Evolutionary conservation across 1,140 invertebrate species (phyloP), one percentile per base, ranked within the genome.

Genomic region (Drosophila kohkoa): DNA sequence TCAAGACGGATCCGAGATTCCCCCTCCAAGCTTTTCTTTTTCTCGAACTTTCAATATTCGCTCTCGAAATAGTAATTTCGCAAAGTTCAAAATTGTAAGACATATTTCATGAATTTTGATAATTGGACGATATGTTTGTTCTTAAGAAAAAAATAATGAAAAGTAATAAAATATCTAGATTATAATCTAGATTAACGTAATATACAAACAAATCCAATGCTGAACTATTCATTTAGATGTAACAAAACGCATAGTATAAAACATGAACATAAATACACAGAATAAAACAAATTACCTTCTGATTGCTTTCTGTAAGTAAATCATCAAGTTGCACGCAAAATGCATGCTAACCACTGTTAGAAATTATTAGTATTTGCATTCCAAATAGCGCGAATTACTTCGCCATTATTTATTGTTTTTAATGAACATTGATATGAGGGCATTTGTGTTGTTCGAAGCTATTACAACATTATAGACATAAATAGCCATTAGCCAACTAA

Each of bases 171-270:
- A 62, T 65, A 69, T 75, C 45, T 75, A 75, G 70, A 74, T 25
- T 54, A 51, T 74, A 73, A 73, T 63, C 57, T 66, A 48, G 55
- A 75, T 38, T 51, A 55, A 66, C 38, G 7, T 65, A 59, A 64
- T 48, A 66, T 73, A 73, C 62, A 77, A 59, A 66, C 58, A 32
- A 70, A 55, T 71, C 60, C 51, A 48, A 75, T 71, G 62, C 81
- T 82, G 28, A 69, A 60, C 11, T 80, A 64, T 83, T 80, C 73
- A 85, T 80, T 82, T 80, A 72, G 69, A 57, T 76, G 58, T 63
- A 82, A 79, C 75, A 35, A 60, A 46, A 65, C 62, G 32, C 3
- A 7, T 35, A 38, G 7, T 38, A 38, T 38, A 38, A 69, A 25
- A 52, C 45, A 41, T 3, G 20, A 25, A 43, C 43, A 30, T 38